These are phyloP conservation scores for Cactoblastis cactorum DNA, from an alignment of 2,888 invertebrate species.

Conservation along the genomic window DNA sequence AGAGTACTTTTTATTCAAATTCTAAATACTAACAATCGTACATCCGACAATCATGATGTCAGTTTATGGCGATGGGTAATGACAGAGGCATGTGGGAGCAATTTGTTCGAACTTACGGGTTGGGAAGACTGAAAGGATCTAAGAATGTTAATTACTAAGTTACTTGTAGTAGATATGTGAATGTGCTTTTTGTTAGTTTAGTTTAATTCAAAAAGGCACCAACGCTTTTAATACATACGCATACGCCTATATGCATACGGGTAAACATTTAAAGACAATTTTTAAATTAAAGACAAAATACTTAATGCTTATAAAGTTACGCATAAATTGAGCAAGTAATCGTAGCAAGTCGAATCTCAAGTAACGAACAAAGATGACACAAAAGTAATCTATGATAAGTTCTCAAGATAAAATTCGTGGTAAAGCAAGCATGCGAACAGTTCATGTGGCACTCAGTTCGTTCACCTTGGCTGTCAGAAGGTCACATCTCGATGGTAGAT, in stretches of 20 bases:
- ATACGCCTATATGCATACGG: too few relatives aligned
- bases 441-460: constrained; percentile 24
- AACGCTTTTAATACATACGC: too few relatives aligned
- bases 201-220: too few relatives aligned
- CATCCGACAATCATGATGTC: constrained; percentile 1
- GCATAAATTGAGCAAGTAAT: too few relatives aligned
- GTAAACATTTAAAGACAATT: too few relatives aligned
- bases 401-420: constrained; percentile 5
- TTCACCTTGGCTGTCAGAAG: constrained; percentile 39
- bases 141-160: neutral
- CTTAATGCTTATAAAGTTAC: too few relatives aligned
- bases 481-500: constrained; percentile 31
- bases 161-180: neutral
- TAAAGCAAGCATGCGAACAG: constrained; percentile 2
- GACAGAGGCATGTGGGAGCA: neutral
- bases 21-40: constrained; percentile 1
- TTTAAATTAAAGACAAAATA: too few relatives aligned
- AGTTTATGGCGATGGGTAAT: neutral
- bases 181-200: too few relatives aligned
- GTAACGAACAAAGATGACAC: neutral
- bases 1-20: constrained; percentile 2
- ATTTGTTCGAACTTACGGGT: constrained; percentile 1
- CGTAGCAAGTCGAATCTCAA: too few relatives aligned
- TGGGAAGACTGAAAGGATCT: neutral
- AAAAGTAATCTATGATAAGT: constrained; percentile 1